phyloP scores from a whole-genome alignment of 1,140 invertebrate species.

The Phthorimaea operculella region DNA sequence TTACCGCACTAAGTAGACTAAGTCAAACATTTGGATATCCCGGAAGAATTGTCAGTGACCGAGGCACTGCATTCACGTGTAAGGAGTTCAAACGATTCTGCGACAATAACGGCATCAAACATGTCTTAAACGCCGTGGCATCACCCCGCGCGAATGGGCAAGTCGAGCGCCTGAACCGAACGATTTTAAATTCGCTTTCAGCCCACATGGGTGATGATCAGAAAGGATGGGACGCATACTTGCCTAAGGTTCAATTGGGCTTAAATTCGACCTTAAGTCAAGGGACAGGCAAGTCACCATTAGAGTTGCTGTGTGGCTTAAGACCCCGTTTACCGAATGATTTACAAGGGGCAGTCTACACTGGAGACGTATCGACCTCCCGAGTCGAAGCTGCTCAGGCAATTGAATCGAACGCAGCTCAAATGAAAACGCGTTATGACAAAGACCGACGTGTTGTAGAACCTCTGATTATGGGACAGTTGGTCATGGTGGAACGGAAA shows the following conservation, averaged over 20 bases:
- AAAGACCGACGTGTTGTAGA: background rate
- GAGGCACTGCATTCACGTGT: background rate
- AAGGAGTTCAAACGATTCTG: background rate
- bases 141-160: conserved; percentile 18
- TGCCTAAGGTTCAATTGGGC: conserved; percentile 8
- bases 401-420: background rate
- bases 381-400: background rate
- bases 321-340: conserved; percentile 1
- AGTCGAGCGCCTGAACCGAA: conserved; percentile 5
- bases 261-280: conserved; percentile 1
- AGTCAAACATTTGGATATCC: background rate
- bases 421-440: conserved; percentile 4
- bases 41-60: conserved; percentile 1
- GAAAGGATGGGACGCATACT: conserved; percentile 5
- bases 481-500: conserved; percentile 7
- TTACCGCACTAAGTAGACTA: background rate
- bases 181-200: conserved; percentile 1
- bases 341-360: background rate
- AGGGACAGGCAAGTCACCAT: conserved; percentile 7
- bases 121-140: conserved; percentile 29
- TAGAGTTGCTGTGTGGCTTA: conserved; percentile 9
- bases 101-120: background rate
- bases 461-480: background rate
- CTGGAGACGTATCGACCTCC: background rate
- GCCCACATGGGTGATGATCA: conserved; percentile 4